Conservation (phyloP, 2,888 invertebrate species). For the Melanostoma scalare region DNA sequence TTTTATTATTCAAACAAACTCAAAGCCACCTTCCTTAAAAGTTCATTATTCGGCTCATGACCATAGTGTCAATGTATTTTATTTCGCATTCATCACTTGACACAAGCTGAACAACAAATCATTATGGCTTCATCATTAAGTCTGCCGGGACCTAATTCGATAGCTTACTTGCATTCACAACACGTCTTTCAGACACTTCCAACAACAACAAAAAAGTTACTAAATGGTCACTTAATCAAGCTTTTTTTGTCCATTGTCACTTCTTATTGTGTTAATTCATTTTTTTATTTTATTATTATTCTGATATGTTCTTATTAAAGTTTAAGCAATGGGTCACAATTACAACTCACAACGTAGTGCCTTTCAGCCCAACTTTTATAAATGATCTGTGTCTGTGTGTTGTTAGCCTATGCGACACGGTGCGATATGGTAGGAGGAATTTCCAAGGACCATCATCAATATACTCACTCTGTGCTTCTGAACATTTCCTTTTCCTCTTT, state of each 20-base stretch:
- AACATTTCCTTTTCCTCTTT: background rate
- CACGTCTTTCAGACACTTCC: slow-evolving; percentile 26
- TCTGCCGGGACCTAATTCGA: slow-evolving; percentile 44
- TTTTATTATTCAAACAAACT: slow-evolving; percentile 14
- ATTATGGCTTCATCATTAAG: slow-evolving; percentile 31
- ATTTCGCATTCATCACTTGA: slow-evolving; percentile 59
- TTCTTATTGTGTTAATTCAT: slow-evolving; percentile 5
- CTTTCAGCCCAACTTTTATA: background rate
- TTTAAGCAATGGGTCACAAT: slow-evolving; percentile 42
- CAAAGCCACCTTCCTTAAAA: slow-evolving; percentile 32
- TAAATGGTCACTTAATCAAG: slow-evolving; percentile 11
- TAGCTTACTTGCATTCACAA: slow-evolving; percentile 12
- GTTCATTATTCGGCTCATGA: slow-evolving; percentile 62
- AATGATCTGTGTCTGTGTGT: no score
- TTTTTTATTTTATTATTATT: background rate
- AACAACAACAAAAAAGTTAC: slow-evolving; percentile 33
- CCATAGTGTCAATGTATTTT: slow-evolving; percentile 52
- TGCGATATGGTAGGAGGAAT: slow-evolving; percentile 3
- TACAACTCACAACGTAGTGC: no score
- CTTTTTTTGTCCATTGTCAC: slow-evolving; percentile 28
- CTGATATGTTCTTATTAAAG: slow-evolving; percentile 26
- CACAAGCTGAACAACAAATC: slow-evolving; percentile 17
- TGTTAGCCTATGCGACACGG: background rate
- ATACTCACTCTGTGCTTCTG: background rate
- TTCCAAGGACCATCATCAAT: slow-evolving; percentile 30